A percentile compares a stretch with the other conserved stretches of the same genome.
Conservation (phyloP, 2,113 vertebrate genomes). For the Ahaetulla prasina region DNA sequence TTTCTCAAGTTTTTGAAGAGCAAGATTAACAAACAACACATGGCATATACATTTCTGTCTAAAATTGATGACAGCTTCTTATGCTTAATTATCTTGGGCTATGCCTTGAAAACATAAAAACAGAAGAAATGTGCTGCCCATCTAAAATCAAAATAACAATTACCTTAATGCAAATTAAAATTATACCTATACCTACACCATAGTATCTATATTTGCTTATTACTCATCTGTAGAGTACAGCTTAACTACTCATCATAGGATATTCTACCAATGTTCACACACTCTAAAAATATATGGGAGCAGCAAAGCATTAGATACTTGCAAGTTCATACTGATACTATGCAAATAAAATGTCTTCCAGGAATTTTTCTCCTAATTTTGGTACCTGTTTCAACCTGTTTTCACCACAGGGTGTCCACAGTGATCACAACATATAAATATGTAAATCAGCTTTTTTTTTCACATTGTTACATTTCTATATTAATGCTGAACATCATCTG, state of each 20-base stretch:
- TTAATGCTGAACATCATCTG: background rate
- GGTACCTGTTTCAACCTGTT: background rate
- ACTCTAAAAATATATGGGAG: background rate
- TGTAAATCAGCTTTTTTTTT: background rate
- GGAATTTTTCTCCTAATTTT: background rate
- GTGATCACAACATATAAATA: constrained; percentile 11
- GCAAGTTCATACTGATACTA: background rate
- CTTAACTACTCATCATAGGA: background rate
- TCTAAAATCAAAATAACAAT: background rate
- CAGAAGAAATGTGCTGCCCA: background rate
- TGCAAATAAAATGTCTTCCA: background rate
- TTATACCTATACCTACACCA: background rate
- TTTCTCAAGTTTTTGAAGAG: background rate
- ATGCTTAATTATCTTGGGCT: background rate
- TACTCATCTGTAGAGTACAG: background rate
- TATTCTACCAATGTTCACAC: background rate
- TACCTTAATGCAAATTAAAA: background rate
- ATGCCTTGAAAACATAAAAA: background rate
- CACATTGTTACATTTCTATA: background rate
- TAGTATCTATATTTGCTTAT: background rate
- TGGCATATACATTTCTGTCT: background rate
- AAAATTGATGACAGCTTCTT: background rate
- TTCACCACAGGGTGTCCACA: constrained; percentile 28
- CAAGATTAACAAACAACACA: background rate
- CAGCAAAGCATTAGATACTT: background rate